Base-by-base conservation (phyloP, 2,113 vertebrate genomes). In the Anser cygnoides region DNA sequence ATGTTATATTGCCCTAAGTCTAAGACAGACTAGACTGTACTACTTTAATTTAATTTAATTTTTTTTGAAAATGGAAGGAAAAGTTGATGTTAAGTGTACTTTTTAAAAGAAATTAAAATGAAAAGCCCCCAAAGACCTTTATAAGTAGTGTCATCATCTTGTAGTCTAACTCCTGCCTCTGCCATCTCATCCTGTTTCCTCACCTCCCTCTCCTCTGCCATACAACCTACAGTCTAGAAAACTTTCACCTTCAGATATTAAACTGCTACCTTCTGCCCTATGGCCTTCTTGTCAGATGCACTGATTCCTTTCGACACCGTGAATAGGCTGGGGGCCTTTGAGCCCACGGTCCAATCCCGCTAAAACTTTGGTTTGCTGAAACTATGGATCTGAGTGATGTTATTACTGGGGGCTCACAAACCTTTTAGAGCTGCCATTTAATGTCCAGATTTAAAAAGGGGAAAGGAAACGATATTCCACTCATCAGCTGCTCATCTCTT, bases 311-410 rank as follows among this genome's bases (percentile, higher is more conserved):
- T 49, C 11, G 41, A 3, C 8, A 13, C 10, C 35, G 4, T 86
- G 35, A 85, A 16, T 73, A 21, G 16, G 29, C 31, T 77, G 55
- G 39, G 43, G 8, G 16, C 12, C 11, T 7, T 87, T 31, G 71
- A 58, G 26, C 63, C 44, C 13, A 7, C 29, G 19, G 41, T 58
- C n/a, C 43, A 63, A 4, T 0, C 0, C 26, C 5, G 7, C 13
- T 81, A 49, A 84, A 67, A 26, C 17, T 59, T 2, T 29, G 22
- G n/a, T 65, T 86, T 65, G 17, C 71, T 86, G 84, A 63, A 89
- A 54, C 11, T 91, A 43, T 43, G 52, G 33, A 37, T 37, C 59
- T 29, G 29, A 33, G n/a, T 19, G 29, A 37, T 73, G 16, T 88
- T 75, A 39, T 20, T 84, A 52, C 54, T 59, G 59, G n/a, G 25